phyloP scores from a whole-genome alignment of 2,113 vertebrate species.

The Corapipo altera region DNA sequence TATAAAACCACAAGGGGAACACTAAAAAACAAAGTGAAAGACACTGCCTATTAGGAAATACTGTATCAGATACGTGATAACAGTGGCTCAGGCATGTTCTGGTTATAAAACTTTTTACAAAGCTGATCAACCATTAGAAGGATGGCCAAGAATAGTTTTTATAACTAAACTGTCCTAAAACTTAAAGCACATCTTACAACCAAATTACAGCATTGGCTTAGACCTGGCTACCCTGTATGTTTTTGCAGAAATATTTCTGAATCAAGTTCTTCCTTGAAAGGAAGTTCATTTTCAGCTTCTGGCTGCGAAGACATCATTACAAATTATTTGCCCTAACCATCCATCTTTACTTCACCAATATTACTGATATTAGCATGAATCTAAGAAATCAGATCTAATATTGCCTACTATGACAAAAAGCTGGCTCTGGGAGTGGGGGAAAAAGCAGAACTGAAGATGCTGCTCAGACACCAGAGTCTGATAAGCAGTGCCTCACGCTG shows the following conservation, averaged over 20 bases:
- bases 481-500: rapidly evolving
- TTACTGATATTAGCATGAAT: not conserved
- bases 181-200: not conserved
- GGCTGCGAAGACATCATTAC: not conserved
- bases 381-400: not conserved
- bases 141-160: not conserved
- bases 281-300: not conserved
- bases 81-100: not conserved
- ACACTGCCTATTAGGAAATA: not conserved
- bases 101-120: not conserved
- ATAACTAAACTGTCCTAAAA: not conserved
- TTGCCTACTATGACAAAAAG: not conserved
- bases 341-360: not conserved
- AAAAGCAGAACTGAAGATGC: not conserved
- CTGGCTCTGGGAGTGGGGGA: not conserved
- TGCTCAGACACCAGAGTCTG: not conserved
- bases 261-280: not conserved
- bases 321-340: not conserved
- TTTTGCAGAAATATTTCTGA: not conserved
- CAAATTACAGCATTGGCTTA: not conserved
- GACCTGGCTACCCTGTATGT: not conserved
- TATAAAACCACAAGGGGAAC: not conserved
- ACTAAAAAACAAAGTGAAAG: not conserved
- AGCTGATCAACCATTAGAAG: not conserved
- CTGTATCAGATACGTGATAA: not conserved